phyloP scores from a whole-genome alignment of 2,113 vertebrate genomes.

The Dasypus novemcinctus region DNA sequence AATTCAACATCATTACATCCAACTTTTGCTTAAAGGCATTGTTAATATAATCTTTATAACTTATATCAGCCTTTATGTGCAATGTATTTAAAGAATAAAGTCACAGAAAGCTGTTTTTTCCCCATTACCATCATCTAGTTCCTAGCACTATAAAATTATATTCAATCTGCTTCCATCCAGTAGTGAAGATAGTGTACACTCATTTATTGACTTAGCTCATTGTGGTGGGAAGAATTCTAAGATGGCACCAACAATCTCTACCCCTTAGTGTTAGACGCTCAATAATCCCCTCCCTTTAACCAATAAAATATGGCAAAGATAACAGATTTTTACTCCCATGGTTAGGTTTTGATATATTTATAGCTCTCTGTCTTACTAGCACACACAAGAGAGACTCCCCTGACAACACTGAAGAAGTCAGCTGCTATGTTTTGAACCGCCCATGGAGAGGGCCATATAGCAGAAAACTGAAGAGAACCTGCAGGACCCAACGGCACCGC shows the following conservation, averaged over 20 bases:
- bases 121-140: not conserved
- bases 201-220: not conserved
- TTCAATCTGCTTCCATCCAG: not conserved
- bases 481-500: not conserved
- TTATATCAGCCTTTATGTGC: not conserved
- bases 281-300: not conserved
- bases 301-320: not conserved
- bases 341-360: not conserved
- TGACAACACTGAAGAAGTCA: not conserved
- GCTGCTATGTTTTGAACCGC: not conserved
- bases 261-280: not conserved
- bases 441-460: not conserved
- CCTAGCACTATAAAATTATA: not conserved
- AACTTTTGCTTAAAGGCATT: not conserved
- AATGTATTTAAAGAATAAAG: not conserved
- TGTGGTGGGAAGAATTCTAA: not conserved
- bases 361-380: not conserved
- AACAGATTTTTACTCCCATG: not conserved
- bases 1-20: not conserved
- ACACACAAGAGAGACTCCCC: not conserved
- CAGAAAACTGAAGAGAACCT: not conserved
- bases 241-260: not conserved
- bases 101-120: not conserved
- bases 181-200: not conserved
- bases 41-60: not conserved